Evolutionary conservation across 2,797 vertebrate genomes (phyloP).

Genomic region (Acanthornis magna): DNA sequence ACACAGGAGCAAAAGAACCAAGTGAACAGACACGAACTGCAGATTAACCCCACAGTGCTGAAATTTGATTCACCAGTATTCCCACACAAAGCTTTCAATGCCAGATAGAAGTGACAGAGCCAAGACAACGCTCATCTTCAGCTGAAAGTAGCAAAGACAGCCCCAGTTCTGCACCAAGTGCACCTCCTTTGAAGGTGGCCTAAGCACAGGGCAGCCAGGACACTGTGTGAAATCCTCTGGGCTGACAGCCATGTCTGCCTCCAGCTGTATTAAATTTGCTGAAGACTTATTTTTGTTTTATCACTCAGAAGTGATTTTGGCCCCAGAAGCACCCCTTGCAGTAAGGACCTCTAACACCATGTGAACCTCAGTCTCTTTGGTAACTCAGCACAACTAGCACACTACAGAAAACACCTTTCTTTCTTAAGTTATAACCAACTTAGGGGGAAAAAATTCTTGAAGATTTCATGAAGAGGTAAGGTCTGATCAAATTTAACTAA

Average conservation of each 20-base stretch:
- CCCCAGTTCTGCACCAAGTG: background rate
- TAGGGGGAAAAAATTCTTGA: background rate
- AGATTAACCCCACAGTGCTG: background rate
- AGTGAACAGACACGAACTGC: background rate
- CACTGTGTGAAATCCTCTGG: rapidly evolving
- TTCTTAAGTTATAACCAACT: background rate
- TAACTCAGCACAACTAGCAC: rapidly evolving
- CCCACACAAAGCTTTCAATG: background rate
- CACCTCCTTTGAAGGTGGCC: background rate
- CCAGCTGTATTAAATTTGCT: background rate
- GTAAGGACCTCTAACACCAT: background rate
- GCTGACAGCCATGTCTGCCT: background rate
- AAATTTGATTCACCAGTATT: background rate
- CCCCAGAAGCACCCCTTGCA: background rate
- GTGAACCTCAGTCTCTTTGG: rapidly evolving
- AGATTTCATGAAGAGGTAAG: background rate
- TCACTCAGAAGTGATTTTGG: background rate
- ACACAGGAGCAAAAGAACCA: background rate
- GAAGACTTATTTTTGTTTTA: background rate
- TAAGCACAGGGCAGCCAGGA: background rate
- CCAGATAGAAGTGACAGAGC: background rate
- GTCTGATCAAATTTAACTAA: background rate
- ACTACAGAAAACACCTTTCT: background rate
- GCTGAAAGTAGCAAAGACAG: background rate
- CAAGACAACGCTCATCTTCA: rapidly evolving